A percentile compares a stretch with the other conserved stretches of the same genome.
These are phyloP conservation scores for Apeira syringaria DNA, from an alignment of 2,888 invertebrate species.

Conservation along the genomic window DNA sequence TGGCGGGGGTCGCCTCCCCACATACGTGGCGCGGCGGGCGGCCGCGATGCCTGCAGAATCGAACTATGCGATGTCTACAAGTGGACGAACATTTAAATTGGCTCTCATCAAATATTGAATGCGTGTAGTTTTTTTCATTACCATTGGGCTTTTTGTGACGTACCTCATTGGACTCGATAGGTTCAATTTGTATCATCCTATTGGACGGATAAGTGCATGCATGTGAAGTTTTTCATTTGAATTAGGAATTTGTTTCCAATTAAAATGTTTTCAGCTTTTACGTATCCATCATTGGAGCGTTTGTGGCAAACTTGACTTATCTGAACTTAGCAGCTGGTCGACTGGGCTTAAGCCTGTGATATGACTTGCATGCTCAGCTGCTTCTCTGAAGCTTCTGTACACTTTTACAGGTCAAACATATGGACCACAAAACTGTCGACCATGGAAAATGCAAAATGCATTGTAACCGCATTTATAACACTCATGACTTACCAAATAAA, in stretches of 20 bases:
- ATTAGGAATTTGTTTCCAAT: background rate
- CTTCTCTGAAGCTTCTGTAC: too few species aligned
- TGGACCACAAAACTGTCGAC: too few species aligned
- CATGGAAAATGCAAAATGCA: too few species aligned
- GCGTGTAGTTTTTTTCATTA: conserved; percentile 81
- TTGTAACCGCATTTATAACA: too few species aligned
- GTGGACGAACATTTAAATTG: conserved; percentile 83
- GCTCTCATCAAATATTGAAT: conserved; percentile 83
- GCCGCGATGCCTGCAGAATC: conserved; percentile 42
- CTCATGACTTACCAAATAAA: too few species aligned
- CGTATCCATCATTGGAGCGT: too few species aligned
- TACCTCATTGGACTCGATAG: conserved; percentile 46
- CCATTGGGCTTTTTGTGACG: conserved; percentile 70
- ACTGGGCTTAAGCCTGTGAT: too few species aligned
- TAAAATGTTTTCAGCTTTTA: too few species aligned
- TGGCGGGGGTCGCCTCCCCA: conserved; percentile 54
- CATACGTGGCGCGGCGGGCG: conserved; percentile 49
- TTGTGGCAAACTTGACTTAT: too few species aligned
- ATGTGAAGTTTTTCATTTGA: conserved; percentile 13
- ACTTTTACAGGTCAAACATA: too few species aligned
- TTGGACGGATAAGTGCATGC: conserved; percentile 42
- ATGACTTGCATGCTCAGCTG: too few species aligned
- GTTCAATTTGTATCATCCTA: conserved; percentile 63
- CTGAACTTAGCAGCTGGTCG: too few species aligned
- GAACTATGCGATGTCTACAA: conserved; percentile 83